phyloP scores from a whole-genome alignment of 2,113 vertebrate species.

The Isichthys henryi region DNA sequence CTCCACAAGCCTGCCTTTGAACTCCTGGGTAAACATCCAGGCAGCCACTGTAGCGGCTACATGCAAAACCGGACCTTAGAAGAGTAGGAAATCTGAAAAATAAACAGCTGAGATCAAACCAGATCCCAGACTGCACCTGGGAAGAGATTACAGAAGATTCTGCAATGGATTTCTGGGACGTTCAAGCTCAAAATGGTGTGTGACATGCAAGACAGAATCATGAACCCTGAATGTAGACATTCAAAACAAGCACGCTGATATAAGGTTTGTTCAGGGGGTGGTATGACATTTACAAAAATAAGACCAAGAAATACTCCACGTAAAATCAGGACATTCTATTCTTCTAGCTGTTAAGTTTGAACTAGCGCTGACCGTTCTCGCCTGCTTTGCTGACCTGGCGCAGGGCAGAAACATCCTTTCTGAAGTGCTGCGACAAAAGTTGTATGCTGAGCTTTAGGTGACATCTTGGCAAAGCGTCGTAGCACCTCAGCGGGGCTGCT shows the following conservation, averaged over 20 bases:
- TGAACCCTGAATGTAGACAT: not conserved
- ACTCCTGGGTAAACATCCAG: not conserved
- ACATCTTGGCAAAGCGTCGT: not conserved
- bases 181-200: not conserved
- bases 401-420: not conserved
- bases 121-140: not conserved
- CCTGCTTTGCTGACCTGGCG: not conserved
- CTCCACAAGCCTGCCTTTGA: not conserved
- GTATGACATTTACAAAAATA: not conserved
- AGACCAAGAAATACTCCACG: not conserved
- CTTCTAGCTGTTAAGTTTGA: not conserved
- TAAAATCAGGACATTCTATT: not conserved
- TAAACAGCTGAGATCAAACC: not conserved
- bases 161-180: not conserved
- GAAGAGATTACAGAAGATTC: not conserved
- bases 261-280: not conserved
- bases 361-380: not conserved
- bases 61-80: not conserved
- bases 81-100: not conserved
- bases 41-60: not conserved
- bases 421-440: not conserved
- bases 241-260: not conserved
- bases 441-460: not conserved
- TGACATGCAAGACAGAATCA: not conserved
- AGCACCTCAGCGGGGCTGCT: not conserved